Evolutionary conservation across 35 echinoderm and acorn worm species (phyloP).

Genomic region (Stichopus chloronotus): DNA sequence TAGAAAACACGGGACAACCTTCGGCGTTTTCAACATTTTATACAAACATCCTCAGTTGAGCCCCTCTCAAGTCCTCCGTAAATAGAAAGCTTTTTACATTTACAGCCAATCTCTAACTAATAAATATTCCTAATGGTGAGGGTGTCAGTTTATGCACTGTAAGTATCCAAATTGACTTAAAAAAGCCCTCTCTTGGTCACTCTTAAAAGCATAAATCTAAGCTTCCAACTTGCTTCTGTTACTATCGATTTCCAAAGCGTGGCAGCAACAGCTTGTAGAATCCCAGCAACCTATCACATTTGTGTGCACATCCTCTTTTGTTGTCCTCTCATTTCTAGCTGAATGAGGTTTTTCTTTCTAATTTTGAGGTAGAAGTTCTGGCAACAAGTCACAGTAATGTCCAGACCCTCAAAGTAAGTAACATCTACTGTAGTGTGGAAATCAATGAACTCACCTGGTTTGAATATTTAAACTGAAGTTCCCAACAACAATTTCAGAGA

Average conservation of each 20-base stretch:
- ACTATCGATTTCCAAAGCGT: background rate
- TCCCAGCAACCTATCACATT: too few species aligned
- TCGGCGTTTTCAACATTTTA: constrained; percentile 6
- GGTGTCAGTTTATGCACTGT: background rate
- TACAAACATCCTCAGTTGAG: background rate
- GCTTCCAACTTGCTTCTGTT: background rate
- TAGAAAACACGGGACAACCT: background rate
- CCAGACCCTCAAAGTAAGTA: too few species aligned
- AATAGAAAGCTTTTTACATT: constrained; percentile 11
- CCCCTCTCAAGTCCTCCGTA: constrained; percentile 12
- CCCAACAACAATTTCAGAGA: too few species aligned
- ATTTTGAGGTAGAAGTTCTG: too few species aligned
- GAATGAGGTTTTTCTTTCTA: too few species aligned
- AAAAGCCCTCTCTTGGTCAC: background rate
- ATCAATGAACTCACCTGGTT: too few species aligned
- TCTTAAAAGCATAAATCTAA: background rate
- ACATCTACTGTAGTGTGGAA: too few species aligned
- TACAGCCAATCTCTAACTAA: background rate
- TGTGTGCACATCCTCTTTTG: too few species aligned
- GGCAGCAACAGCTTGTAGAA: too few species aligned
- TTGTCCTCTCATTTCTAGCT: too few species aligned
- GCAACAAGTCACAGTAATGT: too few species aligned
- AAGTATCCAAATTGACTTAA: constrained; percentile 5
- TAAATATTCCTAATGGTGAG: background rate
- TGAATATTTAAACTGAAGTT: too few species aligned